Evolutionary conservation across 2,888 invertebrate species (phyloP), one percentile per base, ranked within the genome.

Genomic region (Eupsilia transversa): DNA sequence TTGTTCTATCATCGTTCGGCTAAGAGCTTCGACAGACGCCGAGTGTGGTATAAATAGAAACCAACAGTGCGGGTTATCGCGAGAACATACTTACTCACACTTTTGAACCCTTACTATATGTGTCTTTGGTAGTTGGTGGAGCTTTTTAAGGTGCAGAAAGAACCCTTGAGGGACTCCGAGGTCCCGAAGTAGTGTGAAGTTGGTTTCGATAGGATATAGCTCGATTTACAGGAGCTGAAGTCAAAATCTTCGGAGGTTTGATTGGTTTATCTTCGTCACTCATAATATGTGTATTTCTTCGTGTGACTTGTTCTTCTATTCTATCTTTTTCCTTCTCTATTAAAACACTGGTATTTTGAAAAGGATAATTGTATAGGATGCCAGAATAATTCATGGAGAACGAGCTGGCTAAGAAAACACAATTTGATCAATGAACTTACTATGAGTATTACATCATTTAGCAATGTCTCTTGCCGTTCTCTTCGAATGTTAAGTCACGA

Each of bases 61-160:
- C 64, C 74, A 72, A 81, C 87, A 84, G 72, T 81, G 82, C 86
- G 85, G 88, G 88, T 87, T 87, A 88, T 87, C 88, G 79, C 87
- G 82, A 87, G 85, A 87, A 77, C 77, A 86, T 80, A 86, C 87
- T 86, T 87, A 88, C 87, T 83, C 83, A 85, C 83, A 82, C 78
- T 80, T 72, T 10, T 79, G 46, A 33, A 63, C 61, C 54, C 60
- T 61, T 87, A 87, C 86, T 75, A 81, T 9, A 4, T 0, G 41
- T 33, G 38, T 38, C 43, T 60, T 30, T 27, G 20, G 23, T 14
- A 30, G 6, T 9, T 43, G 12, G 27, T 14, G 23, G 27, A 43
- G 33, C 6, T 74, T 57, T n/a, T 30, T 46, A 30, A 33, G 5
- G 3, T 68, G 12, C 3, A 6, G 1, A 57, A 17, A 12, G 2